phyloP scores from a whole-genome alignment of 2,888 invertebrate genomes.

The Sturmia bella region DNA sequence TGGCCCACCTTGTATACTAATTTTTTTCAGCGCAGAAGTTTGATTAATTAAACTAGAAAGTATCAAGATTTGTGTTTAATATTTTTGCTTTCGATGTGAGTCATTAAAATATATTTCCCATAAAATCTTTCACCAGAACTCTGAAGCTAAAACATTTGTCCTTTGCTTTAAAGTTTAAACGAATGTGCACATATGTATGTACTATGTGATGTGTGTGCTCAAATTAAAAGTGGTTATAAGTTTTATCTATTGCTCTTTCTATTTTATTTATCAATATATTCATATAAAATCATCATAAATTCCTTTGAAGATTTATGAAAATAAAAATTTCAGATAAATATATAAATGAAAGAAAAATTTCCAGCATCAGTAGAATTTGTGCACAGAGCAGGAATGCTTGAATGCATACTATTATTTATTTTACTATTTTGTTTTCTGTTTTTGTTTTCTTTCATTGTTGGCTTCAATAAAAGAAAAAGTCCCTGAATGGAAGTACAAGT shows the following conservation, averaged over 20 bases:
- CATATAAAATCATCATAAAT: conserved; percentile 36
- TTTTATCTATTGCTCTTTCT: not conserved
- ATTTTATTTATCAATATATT: conserved; percentile 13
- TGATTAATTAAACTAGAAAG: too few relatives aligned
- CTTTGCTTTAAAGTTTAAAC: too few relatives aligned
- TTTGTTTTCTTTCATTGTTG: not conserved
- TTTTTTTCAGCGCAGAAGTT: too few relatives aligned
- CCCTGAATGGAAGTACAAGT: conserved; percentile 19
- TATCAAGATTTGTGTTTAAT: too few relatives aligned
- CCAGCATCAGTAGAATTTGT: conserved; percentile 1
- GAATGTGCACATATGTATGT: too few relatives aligned
- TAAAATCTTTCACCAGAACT: too few relatives aligned
- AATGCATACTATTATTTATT: conserved; percentile 22
- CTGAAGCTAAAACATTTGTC: too few relatives aligned
- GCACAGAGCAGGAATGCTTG: conserved; percentile 31
- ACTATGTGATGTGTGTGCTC: too few relatives aligned
- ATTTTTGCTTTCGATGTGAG: too few relatives aligned
- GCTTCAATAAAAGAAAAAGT: conserved; percentile 14
- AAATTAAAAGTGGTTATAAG: not conserved
- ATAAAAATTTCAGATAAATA: conserved; percentile 21
- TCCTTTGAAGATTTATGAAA: conserved; percentile 9
- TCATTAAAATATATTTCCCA: too few relatives aligned
- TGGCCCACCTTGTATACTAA: too few relatives aligned
- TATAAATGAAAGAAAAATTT: conserved; percentile 36
- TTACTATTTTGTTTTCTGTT: conserved; percentile 22